A percentile compares a stretch with the other conserved stretches of the same genome.
Conservation (phyloP, 2,797 vertebrate species). For the Micromesistius poutassou region DNA sequence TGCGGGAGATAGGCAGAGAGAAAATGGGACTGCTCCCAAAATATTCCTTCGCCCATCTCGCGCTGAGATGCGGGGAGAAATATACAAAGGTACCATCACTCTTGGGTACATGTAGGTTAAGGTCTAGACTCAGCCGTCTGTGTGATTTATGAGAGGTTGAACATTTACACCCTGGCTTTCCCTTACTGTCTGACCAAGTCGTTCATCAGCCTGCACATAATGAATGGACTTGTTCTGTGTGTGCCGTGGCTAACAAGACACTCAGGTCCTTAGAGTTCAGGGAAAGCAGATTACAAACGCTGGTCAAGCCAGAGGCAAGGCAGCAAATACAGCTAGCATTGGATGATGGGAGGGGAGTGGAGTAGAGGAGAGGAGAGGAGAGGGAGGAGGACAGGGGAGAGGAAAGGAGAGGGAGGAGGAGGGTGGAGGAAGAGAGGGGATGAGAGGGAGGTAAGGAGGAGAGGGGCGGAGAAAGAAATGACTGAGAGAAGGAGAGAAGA, state of each 20-base stretch:
- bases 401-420: neutral
- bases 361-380: slow-evolving; percentile 7
- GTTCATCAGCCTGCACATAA: slow-evolving; percentile 81
- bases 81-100: slow-evolving; percentile 75
- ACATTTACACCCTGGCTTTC: slow-evolving; percentile 83
- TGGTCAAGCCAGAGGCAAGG: slow-evolving; percentile 72
- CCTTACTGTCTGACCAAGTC: slow-evolving; percentile 78
- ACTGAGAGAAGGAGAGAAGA: neutral
- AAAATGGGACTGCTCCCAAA: slow-evolving; percentile 42
- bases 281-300: slow-evolving; percentile 76
- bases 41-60: slow-evolving; percentile 53
- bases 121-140: slow-evolving; percentile 77
- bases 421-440: too few species aligned
- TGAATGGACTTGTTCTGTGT: slow-evolving; percentile 80
- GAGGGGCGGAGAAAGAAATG: neutral
- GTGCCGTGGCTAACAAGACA: slow-evolving; percentile 77
- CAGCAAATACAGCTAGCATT: slow-evolving; percentile 62
- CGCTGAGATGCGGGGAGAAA: slow-evolving; percentile 49
- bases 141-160: slow-evolving; percentile 83
- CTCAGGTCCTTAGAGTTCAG: slow-evolving; percentile 76
- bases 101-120: slow-evolving; percentile 80
- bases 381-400: neutral
- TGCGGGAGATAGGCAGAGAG: slow-evolving; percentile 33
- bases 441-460: too few species aligned
- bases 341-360: slow-evolving; percentile 32